Base-by-base conservation (phyloP, 2,113 vertebrate genomes). In the Heloderma charlesbogerti region DNA sequence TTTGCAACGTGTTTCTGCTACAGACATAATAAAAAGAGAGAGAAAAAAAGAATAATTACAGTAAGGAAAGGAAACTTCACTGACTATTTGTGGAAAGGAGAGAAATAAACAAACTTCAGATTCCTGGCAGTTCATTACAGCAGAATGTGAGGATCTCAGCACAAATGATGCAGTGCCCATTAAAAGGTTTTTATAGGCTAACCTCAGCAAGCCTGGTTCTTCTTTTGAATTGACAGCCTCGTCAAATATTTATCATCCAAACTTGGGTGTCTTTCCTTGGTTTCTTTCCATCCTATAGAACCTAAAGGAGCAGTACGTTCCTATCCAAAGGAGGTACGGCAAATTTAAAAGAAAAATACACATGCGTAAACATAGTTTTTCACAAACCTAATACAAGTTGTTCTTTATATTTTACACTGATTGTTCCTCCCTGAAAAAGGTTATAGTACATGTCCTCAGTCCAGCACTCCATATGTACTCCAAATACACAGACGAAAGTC, bases 201-300 rank as follows among this genome's bases (percentile, higher is more conserved):
- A 94, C 91, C 84, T 90, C 92, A 91, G 75, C 79, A 89, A 95
- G 94, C 29, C 81, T 94, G 78, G 69, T 94, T 94, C 66, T 95
- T 95, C 84, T 90, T 95, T 93, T 92, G 78, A 96, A 88, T 57
- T 91, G 75, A 78, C n/a, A 93, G 16, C 2, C 48, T 95, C 0
- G 22, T 93, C 1, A 29, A 95, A 91, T 93, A 96, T 95, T 94
- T 87, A 93, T 95, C 57, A 67, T 87, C 40, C 89, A 79, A 71
- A 69, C 77, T 75, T 51, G 80, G 12, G 88, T 51, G 3, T 51
- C 48, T 79, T 91, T 88, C 1, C 3, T 18, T 60, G 48, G 18
- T 72, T 94, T 82, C 34, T 86, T 90, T 86, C 81, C 40, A 75
- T 84, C 13, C 15, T 3, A 1, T 74, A 22, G 16, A 83, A 16